Base-by-base conservation (phyloP, 2,797 vertebrate genomes). In the Rhinella marina region DNA sequence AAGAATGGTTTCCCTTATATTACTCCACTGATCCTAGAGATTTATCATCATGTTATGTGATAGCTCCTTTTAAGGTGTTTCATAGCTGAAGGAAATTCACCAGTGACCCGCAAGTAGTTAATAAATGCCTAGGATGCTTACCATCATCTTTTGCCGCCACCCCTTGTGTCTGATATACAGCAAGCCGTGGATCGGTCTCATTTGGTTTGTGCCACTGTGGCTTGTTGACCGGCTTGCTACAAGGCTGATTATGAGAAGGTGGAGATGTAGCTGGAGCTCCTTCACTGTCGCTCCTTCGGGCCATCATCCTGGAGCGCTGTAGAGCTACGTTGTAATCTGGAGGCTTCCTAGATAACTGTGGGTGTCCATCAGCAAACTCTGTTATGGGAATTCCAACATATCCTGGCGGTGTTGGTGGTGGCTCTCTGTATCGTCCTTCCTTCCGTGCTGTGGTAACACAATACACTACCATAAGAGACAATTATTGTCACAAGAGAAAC, bases 251-350 rank as follows among this genome's bases (percentile, higher is more conserved):
- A 0, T 93, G 81, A 91, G 92, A 91, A 93, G 96, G 97, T 0
- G 85, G 90, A 11, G 88, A 89, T 54, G 85, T 89, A 0, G 92
- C 19, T 5, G 93, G 86, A 8, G 92, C 85, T 83, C 93, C 94
- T 0, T 93, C 88, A 23, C 95, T 92, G 91, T 99, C 98, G 0
- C 97, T 94, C 6, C 98, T 95, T 86, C 98, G 96, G 21, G 97
- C 97, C 90, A 99, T 95, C 95, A 99, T 98, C 82, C 98, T 96
- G 0, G 98, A 99, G 83, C 98, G 96, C 95, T 99, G 98, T 90
- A 99, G 95, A 21, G 98, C 98, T 64, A 98, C 95, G 61, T 96
- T 98, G 95, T 99, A 99, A 94, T 99, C 98, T 0, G 98, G 98
- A 1, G 98, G 98, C 86, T 96, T 97, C 91, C 98, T 95, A 89